Conservation (phyloP, 1,140 invertebrate species). For the Triops longicaudatus region DNA sequence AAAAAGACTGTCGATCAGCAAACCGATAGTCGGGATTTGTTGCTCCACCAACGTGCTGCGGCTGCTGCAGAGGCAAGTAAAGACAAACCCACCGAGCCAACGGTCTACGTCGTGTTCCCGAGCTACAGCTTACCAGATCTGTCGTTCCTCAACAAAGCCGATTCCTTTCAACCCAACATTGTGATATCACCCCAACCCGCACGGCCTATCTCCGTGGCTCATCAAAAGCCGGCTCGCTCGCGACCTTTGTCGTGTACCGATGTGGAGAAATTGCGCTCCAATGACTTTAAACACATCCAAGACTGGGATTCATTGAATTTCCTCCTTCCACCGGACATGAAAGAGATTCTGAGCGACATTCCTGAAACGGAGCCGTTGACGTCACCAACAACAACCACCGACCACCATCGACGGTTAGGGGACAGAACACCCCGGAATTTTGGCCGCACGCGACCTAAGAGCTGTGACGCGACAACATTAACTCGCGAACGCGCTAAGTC, state of each 20-base stretch:
- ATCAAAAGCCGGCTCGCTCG: constrained; percentile 5
- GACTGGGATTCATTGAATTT: constrained; percentile 88
- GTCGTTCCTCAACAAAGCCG: constrained; percentile 59
- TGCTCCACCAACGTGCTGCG: not conserved
- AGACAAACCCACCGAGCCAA: constrained; percentile 35
- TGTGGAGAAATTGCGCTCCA: constrained; percentile 40
- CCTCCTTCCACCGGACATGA: constrained; percentile 69
- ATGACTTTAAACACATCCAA: constrained; percentile 64
- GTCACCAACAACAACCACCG: constrained; percentile 15
- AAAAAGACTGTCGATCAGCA: constrained; percentile 15
- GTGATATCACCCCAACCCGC: constrained; percentile 28
- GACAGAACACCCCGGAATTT: constrained; percentile 49
- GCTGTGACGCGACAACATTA: constrained; percentile 31
- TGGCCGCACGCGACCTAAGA: constrained; percentile 31
- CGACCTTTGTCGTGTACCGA: constrained; percentile 21
- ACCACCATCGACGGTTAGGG: constrained; percentile 39
- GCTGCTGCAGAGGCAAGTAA: not conserved
- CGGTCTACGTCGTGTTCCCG: constrained; percentile 82
- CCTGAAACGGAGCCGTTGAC: constrained; percentile 51
- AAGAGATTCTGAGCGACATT: constrained; percentile 57
- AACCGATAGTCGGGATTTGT: not conserved
- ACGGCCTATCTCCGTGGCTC: not conserved
- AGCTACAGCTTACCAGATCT: constrained; percentile 84
- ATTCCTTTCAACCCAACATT: constrained; percentile 38
- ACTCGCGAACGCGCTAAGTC: constrained; percentile 47